phyloP scores from a whole-genome alignment of 2,113 vertebrate species.

The Cebus imitator region DNA sequence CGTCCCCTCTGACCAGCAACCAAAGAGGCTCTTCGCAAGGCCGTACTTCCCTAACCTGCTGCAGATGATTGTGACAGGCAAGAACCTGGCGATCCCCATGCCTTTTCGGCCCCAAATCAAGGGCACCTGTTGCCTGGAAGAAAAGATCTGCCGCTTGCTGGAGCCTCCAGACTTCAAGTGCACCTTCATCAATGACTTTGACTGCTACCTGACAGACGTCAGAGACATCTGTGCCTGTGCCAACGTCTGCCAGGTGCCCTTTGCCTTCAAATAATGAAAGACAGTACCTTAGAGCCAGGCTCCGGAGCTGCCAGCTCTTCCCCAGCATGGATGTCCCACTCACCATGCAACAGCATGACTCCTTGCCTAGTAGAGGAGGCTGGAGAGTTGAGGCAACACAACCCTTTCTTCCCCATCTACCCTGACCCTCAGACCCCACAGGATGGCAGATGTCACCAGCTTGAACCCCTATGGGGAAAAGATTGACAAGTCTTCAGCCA shows the following conservation, averaged over 20 bases:
- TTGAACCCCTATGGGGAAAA: neutral
- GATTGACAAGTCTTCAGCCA: no score
- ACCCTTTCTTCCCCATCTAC: neutral
- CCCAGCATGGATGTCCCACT: accelerated
- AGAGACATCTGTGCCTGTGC: conserved; percentile 91
- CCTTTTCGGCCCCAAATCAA: conserved; percentile 89
- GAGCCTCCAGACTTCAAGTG: conserved; percentile 67
- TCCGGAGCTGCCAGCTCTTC: neutral
- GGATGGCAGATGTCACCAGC: no score
- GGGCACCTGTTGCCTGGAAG: conserved; percentile 79
- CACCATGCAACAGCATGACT: accelerated
- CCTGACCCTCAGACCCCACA: neutral
- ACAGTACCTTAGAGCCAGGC: conserved; percentile 76
- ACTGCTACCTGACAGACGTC: conserved; percentile 84
- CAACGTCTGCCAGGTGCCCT: conserved; percentile 84
- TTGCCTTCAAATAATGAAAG: conserved; percentile 89
- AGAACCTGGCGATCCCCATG: conserved; percentile 89
- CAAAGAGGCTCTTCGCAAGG: neutral
- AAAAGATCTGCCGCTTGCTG: neutral
- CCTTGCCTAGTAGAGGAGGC: neutral
- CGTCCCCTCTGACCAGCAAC: conserved; percentile 17
- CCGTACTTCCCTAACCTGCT: conserved; percentile 90
- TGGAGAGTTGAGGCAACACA: neutral
- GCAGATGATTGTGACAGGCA: conserved; percentile 88
- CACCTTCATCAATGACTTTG: conserved; percentile 87